A percentile compares a stretch with the other conserved stretches of the same genome.
Evolutionary conservation across 2,113 vertebrate genomes (phyloP).

Genomic region (Chitala chitala): DNA sequence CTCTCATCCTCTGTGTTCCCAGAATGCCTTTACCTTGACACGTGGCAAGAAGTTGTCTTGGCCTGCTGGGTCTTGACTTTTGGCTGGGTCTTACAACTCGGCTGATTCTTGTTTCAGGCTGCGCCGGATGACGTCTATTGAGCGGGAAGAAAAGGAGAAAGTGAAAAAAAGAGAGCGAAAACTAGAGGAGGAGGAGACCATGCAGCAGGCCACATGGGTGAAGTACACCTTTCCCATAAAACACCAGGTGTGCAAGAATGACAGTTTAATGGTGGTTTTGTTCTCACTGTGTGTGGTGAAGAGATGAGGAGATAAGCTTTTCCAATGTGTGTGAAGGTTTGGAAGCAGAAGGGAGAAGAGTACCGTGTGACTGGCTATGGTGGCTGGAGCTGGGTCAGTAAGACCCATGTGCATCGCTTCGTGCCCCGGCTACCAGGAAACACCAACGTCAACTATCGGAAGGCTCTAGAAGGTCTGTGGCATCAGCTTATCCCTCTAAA

Average conservation of each 20-base stretch:
- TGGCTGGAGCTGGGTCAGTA: constrained; percentile 97
- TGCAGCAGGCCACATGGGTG: constrained; percentile 95
- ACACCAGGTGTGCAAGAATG: constrained; percentile 87
- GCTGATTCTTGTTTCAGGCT: constrained; percentile 63
- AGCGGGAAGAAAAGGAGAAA: constrained; percentile 95
- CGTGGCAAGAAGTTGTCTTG: not conserved
- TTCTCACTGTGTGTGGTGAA: too few relatives aligned
- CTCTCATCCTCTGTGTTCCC: too few relatives aligned
- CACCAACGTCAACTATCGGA: constrained; percentile 90
- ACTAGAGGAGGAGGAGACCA: constrained; percentile 89
- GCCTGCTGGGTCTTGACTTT: not conserved
- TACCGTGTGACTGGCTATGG: constrained; percentile 96
- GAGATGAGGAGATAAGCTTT: too few relatives aligned
- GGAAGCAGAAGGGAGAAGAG: constrained; percentile 99
- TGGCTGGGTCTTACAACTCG: not conserved
- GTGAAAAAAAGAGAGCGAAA: constrained; percentile 92
- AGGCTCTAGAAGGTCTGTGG: constrained; percentile 57
- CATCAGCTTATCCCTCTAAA: not conserved
- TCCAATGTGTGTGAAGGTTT: constrained; percentile 82
- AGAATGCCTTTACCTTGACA: too few relatives aligned
- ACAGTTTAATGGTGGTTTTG: too few relatives aligned
- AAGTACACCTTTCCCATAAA: constrained; percentile 95
- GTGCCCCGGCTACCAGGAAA: constrained; percentile 86
- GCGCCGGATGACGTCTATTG: constrained; percentile 90
- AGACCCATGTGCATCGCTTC: constrained; percentile 88